A percentile compares a stretch with the other conserved stretches of the same genome.
Evolutionary conservation across 2,113 vertebrate genomes (phyloP).

Genomic region (Callopanchax toddi): DNA sequence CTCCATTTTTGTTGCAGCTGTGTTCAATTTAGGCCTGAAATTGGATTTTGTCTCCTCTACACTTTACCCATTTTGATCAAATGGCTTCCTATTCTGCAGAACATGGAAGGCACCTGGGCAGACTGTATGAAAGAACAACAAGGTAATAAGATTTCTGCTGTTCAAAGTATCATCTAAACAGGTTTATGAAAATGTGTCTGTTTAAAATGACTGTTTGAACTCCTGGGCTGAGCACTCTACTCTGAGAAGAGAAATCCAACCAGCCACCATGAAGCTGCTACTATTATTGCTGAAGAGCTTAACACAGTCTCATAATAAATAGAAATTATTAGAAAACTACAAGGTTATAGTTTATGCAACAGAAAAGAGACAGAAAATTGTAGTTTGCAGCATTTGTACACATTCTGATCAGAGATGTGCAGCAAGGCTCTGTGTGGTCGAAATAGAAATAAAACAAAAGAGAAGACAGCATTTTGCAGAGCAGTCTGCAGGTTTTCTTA

Average conservation of each 20-base stretch:
- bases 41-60: slow-evolving; percentile 38
- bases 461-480: too few relatives aligned
- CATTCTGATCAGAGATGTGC: too few relatives aligned
- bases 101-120: background rate
- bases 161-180: slow-evolving; percentile 8
- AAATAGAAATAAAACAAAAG: too few relatives aligned
- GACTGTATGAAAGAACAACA: slow-evolving; percentile 16
- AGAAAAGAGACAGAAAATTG: too few relatives aligned
- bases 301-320: slow-evolving; percentile 25
- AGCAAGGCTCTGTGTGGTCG: too few relatives aligned
- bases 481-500: too few relatives aligned
- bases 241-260: slow-evolving; percentile 12
- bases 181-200: slow-evolving; percentile 3
- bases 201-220: slow-evolving; percentile 17
- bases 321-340: slow-evolving; percentile 26
- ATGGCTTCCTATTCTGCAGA: slow-evolving; percentile 23
- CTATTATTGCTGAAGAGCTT: slow-evolving; percentile 37
- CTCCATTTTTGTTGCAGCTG: slow-evolving; percentile 61
- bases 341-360: background rate
- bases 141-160: background rate
- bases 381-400: too few relatives aligned
- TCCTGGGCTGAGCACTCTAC: background rate
- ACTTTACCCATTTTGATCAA: slow-evolving; percentile 42
- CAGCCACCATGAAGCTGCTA: slow-evolving; percentile 17
- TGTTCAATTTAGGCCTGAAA: slow-evolving; percentile 52